Evolutionary conservation across 2,888 invertebrate genomes (phyloP), one percentile per base, ranked within the genome.

Genomic region (Himalopsyche japonica): DNA sequence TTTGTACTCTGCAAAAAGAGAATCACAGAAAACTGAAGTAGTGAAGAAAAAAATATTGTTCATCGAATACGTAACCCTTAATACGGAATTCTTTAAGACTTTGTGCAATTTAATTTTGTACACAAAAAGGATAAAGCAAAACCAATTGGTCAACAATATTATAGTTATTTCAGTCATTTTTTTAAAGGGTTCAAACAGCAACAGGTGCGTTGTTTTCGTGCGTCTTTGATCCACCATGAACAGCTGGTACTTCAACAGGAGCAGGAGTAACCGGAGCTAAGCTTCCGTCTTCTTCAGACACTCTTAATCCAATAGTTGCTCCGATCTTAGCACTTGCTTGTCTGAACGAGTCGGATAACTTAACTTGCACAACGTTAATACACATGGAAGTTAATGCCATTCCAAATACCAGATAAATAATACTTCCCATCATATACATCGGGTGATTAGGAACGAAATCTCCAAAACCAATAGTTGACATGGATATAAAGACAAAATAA

Each of bases 401-500:
- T 8, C 99, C 99, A 88, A 99, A 97, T 30, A 99, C 95, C 83
- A 99, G 92, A 89, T 99, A 98, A 78, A 98, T 93, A 88, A 98
- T 98, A 49, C 98, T 97, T 82, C 96, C 94, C 93, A 99, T 96
- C 95, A 99, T 97, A 88, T 94, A 95, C 90, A 95, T 94, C 0
- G 98, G 98, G 91, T 97, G 96, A 89, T 96, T 93, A 0, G 98
- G 98, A 0, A 98, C 96, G 86, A 96, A 93, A 91, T 98, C 98
- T 3, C 98, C 98, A 88, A 98, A 97, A n/a, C 99, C 99, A 84
- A 99, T 98, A 0, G 99, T 99, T 0, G 98, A 97, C 95, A 98
- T 97, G 0, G 98, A 98, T 88, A 99, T 97, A 89, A 99, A 99
- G 5, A 99, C 97, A 90, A 99, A 99, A 90, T 99, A 99, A 90